Evolutionary conservation across 2,797 vertebrate genomes (phyloP).

Genomic region (Semotilus atromaculatus): DNA sequence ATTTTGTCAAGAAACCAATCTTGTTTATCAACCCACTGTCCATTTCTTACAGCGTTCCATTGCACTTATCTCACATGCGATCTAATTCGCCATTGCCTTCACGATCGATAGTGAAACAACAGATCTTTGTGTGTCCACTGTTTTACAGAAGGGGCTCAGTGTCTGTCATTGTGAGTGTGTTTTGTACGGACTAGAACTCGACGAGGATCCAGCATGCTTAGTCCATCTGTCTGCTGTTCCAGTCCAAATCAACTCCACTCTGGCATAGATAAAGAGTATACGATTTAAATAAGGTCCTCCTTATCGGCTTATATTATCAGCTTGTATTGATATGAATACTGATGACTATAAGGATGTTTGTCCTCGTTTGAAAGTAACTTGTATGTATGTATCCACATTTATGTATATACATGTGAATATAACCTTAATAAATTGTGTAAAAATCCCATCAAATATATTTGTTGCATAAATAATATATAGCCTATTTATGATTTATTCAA

Average conservation of each 20-base stretch:
- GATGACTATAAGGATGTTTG: neutral
- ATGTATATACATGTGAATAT: no score
- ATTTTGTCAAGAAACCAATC: neutral
- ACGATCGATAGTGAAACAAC: slow-evolving; percentile 41
- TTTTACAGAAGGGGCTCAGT: slow-evolving; percentile 43
- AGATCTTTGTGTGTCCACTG: slow-evolving; percentile 37
- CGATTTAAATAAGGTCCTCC: neutral
- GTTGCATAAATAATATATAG: no score
- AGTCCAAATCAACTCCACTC: slow-evolving; percentile 46
- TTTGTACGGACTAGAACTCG: slow-evolving; percentile 65
- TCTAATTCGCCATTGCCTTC: slow-evolving; percentile 24
- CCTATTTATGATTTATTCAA: no score
- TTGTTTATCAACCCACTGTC: neutral
- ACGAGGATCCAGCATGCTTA: slow-evolving; percentile 74
- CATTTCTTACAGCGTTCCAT: slow-evolving; percentile 10
- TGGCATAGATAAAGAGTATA: slow-evolving; percentile 2
- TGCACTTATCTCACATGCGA: slow-evolving; percentile 11
- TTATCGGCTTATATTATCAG: neutral
- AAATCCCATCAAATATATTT: no score
- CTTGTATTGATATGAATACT: neutral
- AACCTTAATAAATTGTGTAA: no score
- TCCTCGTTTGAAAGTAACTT: neutral
- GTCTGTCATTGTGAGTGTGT: slow-evolving; percentile 48
- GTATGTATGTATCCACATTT: no score
- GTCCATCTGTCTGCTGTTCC: slow-evolving; percentile 75